Percentiles rank a stretch among this genome's conserved stretches.
phyloP scores from a whole-genome alignment of 2,888 invertebrate species.

The Miltochrista miniata region DNA sequence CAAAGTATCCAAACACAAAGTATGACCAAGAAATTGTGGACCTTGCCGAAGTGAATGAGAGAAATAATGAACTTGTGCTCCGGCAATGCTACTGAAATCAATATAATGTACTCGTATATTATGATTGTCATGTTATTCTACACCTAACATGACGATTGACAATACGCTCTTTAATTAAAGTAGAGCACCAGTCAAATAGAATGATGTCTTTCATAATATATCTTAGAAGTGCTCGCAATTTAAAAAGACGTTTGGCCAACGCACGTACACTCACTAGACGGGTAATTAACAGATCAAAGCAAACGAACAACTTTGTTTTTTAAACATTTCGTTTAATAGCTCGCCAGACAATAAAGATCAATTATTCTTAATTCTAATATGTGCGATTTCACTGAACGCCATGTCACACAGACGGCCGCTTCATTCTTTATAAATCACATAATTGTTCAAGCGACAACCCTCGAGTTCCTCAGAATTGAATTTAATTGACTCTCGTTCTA shows the following conservation, averaged over 20 bases:
- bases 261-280: background rate
- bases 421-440: slow-evolving; percentile 65
- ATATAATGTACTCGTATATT: too few species aligned
- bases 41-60: too few species aligned
- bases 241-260: background rate
- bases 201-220: too few species aligned
- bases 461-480: slow-evolving; percentile 64
- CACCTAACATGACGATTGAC: too few species aligned
- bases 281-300: slow-evolving; percentile 30
- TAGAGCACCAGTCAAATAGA: too few species aligned
- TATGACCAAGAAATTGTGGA: too few species aligned
- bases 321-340: slow-evolving; percentile 48
- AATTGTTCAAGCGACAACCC: slow-evolving; percentile 73
- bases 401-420: slow-evolving; percentile 31
- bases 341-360: slow-evolving; percentile 55
- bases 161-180: too few species aligned
- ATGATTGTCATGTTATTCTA: too few species aligned
- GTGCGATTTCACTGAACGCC: slow-evolving; percentile 58
- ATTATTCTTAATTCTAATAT: slow-evolving; percentile 67
- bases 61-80: too few species aligned
- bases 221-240: background rate
- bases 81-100: too few species aligned
- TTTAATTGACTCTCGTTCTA: slow-evolving; percentile 72
- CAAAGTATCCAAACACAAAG: too few species aligned
- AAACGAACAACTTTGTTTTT: slow-evolving; percentile 38